Base-by-base conservation (phyloP, 1,140 invertebrate genomes). In the Drosophila sproati region DNA sequence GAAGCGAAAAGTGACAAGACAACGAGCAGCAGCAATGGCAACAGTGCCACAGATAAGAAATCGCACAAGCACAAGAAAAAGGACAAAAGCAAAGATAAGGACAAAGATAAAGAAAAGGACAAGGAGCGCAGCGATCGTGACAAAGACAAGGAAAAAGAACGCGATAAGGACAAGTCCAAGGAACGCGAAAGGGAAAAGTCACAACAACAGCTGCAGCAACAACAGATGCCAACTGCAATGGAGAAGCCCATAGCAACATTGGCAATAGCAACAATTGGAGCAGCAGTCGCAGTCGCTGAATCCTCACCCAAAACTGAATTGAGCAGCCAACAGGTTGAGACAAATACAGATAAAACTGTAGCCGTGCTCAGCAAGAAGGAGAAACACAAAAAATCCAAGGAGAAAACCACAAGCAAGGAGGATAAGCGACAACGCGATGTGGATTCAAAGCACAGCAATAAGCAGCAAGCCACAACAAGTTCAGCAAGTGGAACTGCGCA, bases 31-130 rank as follows among this genome's bases (percentile, higher is more conserved):
- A 78, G 67, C 51, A 89, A 93, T 54, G 93, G 93, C 77, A 93
- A 94, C 73, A 93, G 94, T 86, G 93, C 93, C 73, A 28, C 59
- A 41, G 80, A 80, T 2, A 94, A 94, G 87, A 94, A 94, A 61
- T 92, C 93, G 62, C 94, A 94, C 76, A 95, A 94, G 76, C 94
- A 94, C 80, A 94, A 94, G 73, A 95, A 94, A 78, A 94, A 94
- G 85, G 94, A 94, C 5, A 95, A 94, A 75, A 90, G 92, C 50
- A 92, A 92, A 71, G 91, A 94, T 64, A 89, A 93, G 75, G 86
- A 91, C 4, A 91, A 85, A n/a, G 85, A 91, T 57, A 91, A 93
- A 61, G 93, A 87, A 91, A 93, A 92, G 28, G 86, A 85, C 45
- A 70, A 70, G 37, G 64, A 63, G 20, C 60, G 45, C 29, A 63